Evolutionary conservation across 37 sponge, comb jelly and placozoan species (phyloP).

Genomic region (Cliona cf. orientalis): DNA sequence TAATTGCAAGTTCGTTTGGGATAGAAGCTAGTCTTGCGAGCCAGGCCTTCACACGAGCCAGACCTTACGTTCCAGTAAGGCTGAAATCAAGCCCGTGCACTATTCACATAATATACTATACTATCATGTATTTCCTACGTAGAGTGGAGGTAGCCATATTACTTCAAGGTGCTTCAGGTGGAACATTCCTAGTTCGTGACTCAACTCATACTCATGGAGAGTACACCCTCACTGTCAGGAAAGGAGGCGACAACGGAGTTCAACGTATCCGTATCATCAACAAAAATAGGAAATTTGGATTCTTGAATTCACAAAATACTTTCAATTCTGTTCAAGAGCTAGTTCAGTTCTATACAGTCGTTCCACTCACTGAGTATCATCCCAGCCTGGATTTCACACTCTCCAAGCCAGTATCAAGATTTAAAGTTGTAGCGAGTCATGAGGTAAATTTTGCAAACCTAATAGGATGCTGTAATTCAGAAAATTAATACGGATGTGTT

Average conservation of each 20-base stretch:
- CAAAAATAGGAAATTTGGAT: slow-evolving; percentile 75
- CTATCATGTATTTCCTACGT: too few relatives aligned
- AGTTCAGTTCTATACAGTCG: slow-evolving; percentile 55
- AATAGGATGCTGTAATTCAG: too few relatives aligned
- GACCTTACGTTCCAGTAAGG: too few relatives aligned
- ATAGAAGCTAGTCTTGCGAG: too few relatives aligned
- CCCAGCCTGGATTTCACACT: slow-evolving; percentile 78
- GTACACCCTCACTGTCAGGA: slow-evolving; percentile 93
- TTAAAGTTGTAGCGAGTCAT: too few relatives aligned
- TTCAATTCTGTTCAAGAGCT: slow-evolving; percentile 74
- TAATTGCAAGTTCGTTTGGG: too few relatives aligned
- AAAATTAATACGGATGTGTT: too few relatives aligned
- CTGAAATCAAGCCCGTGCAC: too few relatives aligned
- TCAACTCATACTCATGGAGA: slow-evolving; percentile 74
- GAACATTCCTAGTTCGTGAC: slow-evolving; percentile 90
- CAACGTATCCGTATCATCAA: slow-evolving; percentile 81
- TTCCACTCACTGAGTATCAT: slow-evolving; percentile 86
- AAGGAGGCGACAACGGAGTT: slow-evolving; percentile 88
- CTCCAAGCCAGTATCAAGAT: slow-evolving; percentile 74
- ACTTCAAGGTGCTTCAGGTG: slow-evolving; percentile 82
- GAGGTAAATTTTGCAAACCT: too few relatives aligned
- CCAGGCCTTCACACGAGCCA: too few relatives aligned
- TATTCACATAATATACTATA: too few relatives aligned
- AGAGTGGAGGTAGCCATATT: slow-evolving; percentile 79
- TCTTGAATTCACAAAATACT: slow-evolving; percentile 75